Percentiles rank a stretch among this genome's conserved stretches.
These are phyloP conservation scores for Hyla sarda DNA, from an alignment of 2,113 vertebrate genomes.

Conservation along the genomic window DNA sequence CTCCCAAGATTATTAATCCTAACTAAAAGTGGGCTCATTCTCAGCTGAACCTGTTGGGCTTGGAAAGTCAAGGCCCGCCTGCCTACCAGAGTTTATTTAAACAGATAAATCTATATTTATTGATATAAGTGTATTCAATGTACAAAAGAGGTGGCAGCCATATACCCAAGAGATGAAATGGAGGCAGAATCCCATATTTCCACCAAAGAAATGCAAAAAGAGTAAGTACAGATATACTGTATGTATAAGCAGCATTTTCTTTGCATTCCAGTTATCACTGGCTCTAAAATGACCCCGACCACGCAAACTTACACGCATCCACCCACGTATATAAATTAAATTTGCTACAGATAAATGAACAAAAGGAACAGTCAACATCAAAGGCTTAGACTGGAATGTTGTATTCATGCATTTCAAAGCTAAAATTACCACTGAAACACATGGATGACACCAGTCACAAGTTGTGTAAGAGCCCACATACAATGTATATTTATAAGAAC, in stretches of 20 bases:
- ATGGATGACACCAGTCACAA: slow-evolving; percentile 14
- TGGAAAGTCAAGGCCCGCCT: no score
- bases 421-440: slow-evolving; percentile 22
- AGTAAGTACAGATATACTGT: neutral
- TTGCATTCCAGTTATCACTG: neutral
- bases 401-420: neutral
- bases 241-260: neutral
- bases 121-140: no score
- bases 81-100: no score
- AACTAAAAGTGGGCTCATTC: no score
- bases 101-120: no score
- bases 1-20: no score
- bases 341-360: slow-evolving; percentile 26
- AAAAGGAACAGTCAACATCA: slow-evolving; percentile 28
- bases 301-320: neutral
- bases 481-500: neutral
- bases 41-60: no score
- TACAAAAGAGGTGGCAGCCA: no score
- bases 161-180: no score
- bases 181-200: no score
- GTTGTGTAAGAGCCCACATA: neutral
- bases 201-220: no score
- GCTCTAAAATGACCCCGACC: neutral
- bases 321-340: neutral
- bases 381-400: slow-evolving; percentile 5